Evolutionary conservation across 2,888 invertebrate species (phyloP), one percentile per base, ranked within the genome.

Genomic region (Oscheius myriophilus): DNA sequence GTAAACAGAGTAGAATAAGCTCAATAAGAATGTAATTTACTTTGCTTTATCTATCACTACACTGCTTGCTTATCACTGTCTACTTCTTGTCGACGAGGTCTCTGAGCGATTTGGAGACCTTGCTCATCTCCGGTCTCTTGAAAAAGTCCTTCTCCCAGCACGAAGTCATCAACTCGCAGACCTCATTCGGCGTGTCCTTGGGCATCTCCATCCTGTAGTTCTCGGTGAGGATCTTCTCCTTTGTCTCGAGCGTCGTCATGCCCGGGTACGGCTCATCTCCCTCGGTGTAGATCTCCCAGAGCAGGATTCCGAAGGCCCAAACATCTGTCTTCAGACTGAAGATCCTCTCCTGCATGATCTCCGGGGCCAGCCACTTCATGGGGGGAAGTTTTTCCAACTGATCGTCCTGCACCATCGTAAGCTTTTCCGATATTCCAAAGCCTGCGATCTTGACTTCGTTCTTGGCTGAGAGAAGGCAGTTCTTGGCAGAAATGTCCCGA

Each of bases 401-500:
- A 39, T 76, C 67, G 55, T 82, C 82, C 33, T 77, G 75, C 1
- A 78, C 58, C 58, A 78, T 65, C 2, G 57, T 54, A 26, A 67
- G 69, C 53, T 81, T 78, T 41, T 78, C 78, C 39, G 76, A 74
- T 85, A 87, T 85, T 59, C 87, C 87, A 59, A 87, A 87, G 67
- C 87, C 87, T 3, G 84, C 79, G 61, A 87, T 87, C 71, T 87
- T 87, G n/a, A 87, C 75, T 21, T 78, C 80, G 51, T 65, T 70
- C 33, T 73, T 76, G 21, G 62, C 62, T 1, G 76, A 70, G 18
- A 87, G 72, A 16, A 94, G 89, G 85, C 93, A 93, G 86, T 94
- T 94, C 68, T 93, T 90, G 70, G 93, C 93, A 0, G 93, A 93
- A 70, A 93, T 89, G 87, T 93, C 93, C 53, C 93, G 89, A 87